Conservation (phyloP, 2,797 vertebrate species). For the Melanotaenia boesemani region DNA sequence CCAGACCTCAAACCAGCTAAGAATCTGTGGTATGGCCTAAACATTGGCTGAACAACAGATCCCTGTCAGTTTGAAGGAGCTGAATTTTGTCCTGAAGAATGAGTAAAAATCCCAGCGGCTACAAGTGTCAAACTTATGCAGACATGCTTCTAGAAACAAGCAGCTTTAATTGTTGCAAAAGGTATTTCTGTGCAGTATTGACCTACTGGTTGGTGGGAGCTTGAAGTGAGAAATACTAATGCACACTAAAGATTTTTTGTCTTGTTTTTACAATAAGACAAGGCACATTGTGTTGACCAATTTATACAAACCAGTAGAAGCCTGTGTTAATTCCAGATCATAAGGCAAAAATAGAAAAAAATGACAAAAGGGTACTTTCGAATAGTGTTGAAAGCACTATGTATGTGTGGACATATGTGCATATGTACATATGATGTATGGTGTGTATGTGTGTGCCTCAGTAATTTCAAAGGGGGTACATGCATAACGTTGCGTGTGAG, state of each 20-base stretch:
- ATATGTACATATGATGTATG: background rate
- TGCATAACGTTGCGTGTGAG: slow-evolving; percentile 12
- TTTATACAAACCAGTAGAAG: too few species aligned
- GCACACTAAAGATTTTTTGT: too few species aligned
- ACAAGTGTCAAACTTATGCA: background rate
- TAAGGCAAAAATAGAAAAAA: too few species aligned
- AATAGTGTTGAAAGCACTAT: too few species aligned
- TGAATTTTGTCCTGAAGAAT: background rate
- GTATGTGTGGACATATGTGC: background rate
- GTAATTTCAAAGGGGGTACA: background rate
- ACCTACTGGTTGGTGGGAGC: too few species aligned
- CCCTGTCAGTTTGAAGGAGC: background rate
- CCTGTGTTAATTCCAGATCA: too few species aligned
- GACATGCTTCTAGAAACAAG: background rate
- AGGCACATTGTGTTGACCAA: background rate
- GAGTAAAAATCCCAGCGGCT: background rate
- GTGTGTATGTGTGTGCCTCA: background rate
- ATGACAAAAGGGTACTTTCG: too few species aligned
- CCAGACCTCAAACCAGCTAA: too few species aligned
- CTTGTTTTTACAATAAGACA: too few species aligned
- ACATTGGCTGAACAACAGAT: background rate
- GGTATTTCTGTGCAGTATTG: background rate
- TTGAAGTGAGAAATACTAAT: too few species aligned
- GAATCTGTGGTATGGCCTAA: background rate
- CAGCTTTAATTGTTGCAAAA: background rate